These are phyloP conservation scores for Callionymus lyra DNA, from an alignment of 2,113 vertebrate genomes.

Conservation along the genomic window DNA sequence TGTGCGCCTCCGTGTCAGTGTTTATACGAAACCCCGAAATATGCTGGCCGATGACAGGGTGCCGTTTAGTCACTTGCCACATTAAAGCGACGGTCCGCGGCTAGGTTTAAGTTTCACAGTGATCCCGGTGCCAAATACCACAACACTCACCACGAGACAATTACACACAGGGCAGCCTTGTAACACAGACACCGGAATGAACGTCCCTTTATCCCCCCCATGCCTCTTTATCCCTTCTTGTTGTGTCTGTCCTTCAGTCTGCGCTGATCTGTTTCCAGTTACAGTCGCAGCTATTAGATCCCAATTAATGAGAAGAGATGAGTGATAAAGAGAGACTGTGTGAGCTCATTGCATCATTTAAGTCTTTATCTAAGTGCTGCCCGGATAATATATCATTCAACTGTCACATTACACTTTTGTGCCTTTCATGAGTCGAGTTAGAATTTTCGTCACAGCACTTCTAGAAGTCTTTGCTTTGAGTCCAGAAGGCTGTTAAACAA, in stretches of 20 bases:
- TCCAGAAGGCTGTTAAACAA: too few relatives aligned
- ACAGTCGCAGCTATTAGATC: conserved; percentile 37
- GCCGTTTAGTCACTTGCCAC: conserved; percentile 41
- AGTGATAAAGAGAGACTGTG: conserved; percentile 27
- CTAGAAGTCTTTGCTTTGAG: too few relatives aligned
- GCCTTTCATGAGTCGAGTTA: too few relatives aligned
- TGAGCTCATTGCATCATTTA: conserved; percentile 12
- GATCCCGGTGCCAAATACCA: conserved; percentile 42
- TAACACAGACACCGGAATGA: conserved; percentile 33
- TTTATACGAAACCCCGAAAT: conserved; percentile 42
- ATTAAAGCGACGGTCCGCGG: conserved; percentile 46
- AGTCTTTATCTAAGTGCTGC: too few relatives aligned
- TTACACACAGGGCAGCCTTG: conserved; percentile 47
- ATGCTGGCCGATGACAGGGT: conserved; percentile 46
- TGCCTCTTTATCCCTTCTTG: conserved; percentile 8
- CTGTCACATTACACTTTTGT: too few relatives aligned
- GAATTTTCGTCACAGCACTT: too few relatives aligned
- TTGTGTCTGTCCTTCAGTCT: conserved; percentile 4
- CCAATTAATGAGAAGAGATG: conserved; percentile 25
- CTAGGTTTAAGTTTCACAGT: conserved; percentile 41
- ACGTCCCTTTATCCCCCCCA: conserved; percentile 10
- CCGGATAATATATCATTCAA: too few relatives aligned
- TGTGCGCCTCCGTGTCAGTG: conserved; percentile 35
- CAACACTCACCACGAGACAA: conserved; percentile 49
- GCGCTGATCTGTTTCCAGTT: conserved; percentile 24